phyloP scores from a whole-genome alignment of 2,797 vertebrate species.

The Toxotes lorentzi region DNA sequence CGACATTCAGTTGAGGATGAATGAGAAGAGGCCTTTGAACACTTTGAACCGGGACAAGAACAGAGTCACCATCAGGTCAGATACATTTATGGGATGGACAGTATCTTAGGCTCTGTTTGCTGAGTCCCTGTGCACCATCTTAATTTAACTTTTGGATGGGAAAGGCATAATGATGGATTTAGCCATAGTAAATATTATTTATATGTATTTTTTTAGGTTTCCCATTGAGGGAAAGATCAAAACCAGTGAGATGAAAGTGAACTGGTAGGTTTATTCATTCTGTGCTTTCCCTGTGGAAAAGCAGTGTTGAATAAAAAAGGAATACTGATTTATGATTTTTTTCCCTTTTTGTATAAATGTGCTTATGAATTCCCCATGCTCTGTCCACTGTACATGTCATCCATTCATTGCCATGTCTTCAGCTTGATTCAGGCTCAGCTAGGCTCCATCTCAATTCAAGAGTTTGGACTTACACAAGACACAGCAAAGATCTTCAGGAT shows the following conservation, averaged over 20 bases:
- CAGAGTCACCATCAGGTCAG: conserved; percentile 92
- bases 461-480: conserved; percentile 96
- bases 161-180: background rate
- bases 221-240: conserved; percentile 96
- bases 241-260: conserved; percentile 98
- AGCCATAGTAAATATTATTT: background rate
- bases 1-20: conserved; percentile 93
- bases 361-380: conserved; percentile 1
- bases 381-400: background rate
- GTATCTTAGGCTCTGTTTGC: background rate
- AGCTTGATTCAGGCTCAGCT: conserved; percentile 98
- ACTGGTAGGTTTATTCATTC: conserved; percentile 87
- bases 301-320: background rate
- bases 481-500: conserved; percentile 94
- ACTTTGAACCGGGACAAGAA: conserved; percentile 94
- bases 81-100: background rate
- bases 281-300: background rate
- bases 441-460: conserved; percentile 93
- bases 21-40: conserved; percentile 94
- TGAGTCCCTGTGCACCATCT: background rate
- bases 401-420: conserved; percentile 20
- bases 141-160: background rate
- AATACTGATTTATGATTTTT: background rate
- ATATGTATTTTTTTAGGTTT: conserved; percentile 84
- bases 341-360: background rate